These are phyloP conservation scores for Elaphurus davidianus DNA, from an alignment of 2,113 vertebrate genomes.

Conservation along the genomic window DNA sequence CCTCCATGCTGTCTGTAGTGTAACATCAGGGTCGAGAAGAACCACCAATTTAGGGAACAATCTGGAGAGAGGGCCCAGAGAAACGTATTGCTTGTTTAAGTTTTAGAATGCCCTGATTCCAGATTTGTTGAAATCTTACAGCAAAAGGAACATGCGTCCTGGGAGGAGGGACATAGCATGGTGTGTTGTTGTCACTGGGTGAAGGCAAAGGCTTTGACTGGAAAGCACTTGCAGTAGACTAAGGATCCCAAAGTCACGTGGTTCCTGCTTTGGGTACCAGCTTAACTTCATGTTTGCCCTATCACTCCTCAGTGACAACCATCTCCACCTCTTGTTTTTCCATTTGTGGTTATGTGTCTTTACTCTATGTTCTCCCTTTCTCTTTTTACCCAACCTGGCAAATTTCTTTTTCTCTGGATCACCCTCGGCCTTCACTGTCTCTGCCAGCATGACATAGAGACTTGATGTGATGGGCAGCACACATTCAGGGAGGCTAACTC, in stretches of 20 bases:
- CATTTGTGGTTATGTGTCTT: neutral
- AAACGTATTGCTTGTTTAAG: neutral
- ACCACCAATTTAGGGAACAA: neutral
- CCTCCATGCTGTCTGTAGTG: neutral
- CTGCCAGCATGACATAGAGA: neutral
- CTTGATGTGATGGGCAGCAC: too few species aligned
- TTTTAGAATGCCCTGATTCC: neutral
- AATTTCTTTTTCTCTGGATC: neutral
- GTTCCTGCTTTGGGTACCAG: too few species aligned
- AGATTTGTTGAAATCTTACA: neutral
- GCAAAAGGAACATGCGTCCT: neutral
- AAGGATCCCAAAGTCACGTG: neutral
- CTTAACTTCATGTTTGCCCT: neutral
- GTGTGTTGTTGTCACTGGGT: neutral
- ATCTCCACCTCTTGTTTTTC: neutral
- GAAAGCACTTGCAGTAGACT: neutral
- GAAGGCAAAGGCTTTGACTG: neutral
- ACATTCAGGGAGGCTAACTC: neutral
- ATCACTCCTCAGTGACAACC: neutral
- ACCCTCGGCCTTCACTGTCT: neutral
- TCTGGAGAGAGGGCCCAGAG: neutral
- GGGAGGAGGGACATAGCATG: fast-evolving
- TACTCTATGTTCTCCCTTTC: neutral
- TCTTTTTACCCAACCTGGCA: neutral
- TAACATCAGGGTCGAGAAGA: neutral